Base-by-base conservation (phyloP, 2,113 vertebrate genomes). In the Paralichthys olivaceus region DNA sequence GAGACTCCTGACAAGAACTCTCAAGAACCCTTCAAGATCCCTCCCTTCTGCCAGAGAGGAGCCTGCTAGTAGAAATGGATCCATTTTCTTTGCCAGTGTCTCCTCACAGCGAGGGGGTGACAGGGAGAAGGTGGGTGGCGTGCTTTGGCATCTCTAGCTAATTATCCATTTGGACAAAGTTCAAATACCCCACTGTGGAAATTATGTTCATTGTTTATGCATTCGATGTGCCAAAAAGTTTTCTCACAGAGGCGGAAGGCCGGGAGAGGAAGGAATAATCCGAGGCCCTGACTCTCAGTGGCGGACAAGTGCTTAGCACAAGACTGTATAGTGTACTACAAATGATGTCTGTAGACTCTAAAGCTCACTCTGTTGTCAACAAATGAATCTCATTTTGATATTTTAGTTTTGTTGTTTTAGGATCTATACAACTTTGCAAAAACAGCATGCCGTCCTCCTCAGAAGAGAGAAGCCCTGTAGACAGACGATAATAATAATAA, bases 111-210 rank as follows among this genome's bases (percentile, higher is more conserved):
- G 12, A 40, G 37, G 37, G 37, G 37, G 37, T 40, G 37, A 40
- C 37, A 40, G 37, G 37, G 12, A 12, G 37, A 40, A 40, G 37
- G 81, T 86, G 77, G 87, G 87, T 77, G 89, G 83, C 28, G 22
- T 54, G 45, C 72, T 57, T 59, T 67, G 63, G 64, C 84, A 53
- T 82, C 62, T 72, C 70, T 55, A 69, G 37, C 37, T 87, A 90
- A 92, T 90, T 84, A 91, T 91, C 70, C 83, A 86, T 89, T 87
- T 90, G 84, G 80, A 81, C 79, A 84, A 84, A 86, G 76, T 88
- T 86, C 81, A 91, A 89, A 87, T 80, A 77, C 63, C 55, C 80
- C 26, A 86, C 80, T 78, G 81, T 74, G 72, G 69, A 84, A 81
- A 84, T 88, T 60, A 79, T 75, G 84, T 75, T 84, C 63, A 75